Conservation (phyloP, 2,797 vertebrate species). For the Lithobates sylvaticus region DNA sequence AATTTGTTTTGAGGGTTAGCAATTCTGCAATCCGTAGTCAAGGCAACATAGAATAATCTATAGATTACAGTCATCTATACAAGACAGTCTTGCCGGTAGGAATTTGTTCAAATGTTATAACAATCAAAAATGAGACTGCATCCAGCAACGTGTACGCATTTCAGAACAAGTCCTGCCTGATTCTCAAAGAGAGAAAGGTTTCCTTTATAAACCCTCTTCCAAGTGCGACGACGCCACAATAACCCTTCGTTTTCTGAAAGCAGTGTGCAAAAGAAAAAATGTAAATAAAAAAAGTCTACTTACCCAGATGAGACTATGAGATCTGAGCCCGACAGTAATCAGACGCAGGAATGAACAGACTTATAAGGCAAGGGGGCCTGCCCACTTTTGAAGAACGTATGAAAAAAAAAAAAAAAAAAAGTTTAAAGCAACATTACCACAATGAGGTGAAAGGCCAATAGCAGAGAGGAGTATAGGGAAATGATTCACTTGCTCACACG, state of each 20-base stretch:
- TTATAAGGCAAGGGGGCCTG: slow-evolving; percentile 48
- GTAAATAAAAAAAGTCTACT: slow-evolving; percentile 22
- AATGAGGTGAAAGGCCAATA: slow-evolving; percentile 45
- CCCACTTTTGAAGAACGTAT: slow-evolving; percentile 12
- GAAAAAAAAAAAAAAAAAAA: background rate
- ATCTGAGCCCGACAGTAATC: slow-evolving; percentile 1
- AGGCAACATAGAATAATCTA: background rate
- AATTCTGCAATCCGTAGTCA: background rate
- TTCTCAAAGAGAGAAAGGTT: background rate
- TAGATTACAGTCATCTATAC: background rate
- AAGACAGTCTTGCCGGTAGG: background rate
- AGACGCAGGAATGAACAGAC: background rate
- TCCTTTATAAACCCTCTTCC: background rate
- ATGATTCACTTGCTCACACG: slow-evolving; percentile 48
- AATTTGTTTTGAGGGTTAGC: background rate
- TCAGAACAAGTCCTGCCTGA: background rate
- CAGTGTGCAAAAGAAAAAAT: background rate
- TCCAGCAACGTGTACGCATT: background rate
- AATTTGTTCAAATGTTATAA: background rate
- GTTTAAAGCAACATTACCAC: slow-evolving; percentile 44
- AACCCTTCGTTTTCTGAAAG: background rate
- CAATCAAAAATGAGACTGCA: background rate
- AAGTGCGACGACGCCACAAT: background rate
- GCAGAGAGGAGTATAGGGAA: slow-evolving; percentile 12
- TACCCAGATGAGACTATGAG: background rate